Percentiles rank a stretch among this genome's conserved stretches.
These are phyloP conservation scores for Ichneumoninae sp. DNA, from an alignment of 2,888 invertebrate genomes.

Conservation along the genomic window DNA sequence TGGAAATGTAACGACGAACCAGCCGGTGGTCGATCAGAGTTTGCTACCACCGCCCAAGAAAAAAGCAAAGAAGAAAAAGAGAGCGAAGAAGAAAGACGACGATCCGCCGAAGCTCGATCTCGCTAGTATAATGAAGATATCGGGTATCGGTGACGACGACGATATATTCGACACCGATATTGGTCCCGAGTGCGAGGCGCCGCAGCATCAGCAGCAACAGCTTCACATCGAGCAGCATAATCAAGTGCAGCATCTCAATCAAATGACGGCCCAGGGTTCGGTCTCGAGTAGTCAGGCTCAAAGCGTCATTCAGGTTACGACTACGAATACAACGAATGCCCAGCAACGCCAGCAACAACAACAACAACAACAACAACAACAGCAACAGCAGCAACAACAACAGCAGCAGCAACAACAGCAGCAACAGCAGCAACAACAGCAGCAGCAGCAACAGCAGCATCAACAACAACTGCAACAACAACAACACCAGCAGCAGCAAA, in stretches of 20 bases:
- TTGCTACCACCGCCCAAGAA: conserved; percentile 84
- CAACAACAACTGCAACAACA: conserved; percentile 70
- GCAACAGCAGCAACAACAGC: conserved; percentile 70
- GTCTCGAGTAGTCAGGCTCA: conserved; percentile 70
- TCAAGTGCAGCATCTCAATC: conserved; percentile 70
- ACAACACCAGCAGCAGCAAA: conserved; percentile 63
- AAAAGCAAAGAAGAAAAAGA: conserved; percentile 86
- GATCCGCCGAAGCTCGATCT: conserved; percentile 87
- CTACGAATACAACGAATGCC: conserved; percentile 78
- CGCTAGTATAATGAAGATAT: conserved; percentile 90
- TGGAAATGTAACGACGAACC: conserved; percentile 73
- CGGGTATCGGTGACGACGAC: conserved; percentile 90
- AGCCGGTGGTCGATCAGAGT: conserved; percentile 80
- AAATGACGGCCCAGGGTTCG: conserved; percentile 70
- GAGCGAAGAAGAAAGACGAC: conserved; percentile 85
- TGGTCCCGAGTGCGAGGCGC: conserved; percentile 74
- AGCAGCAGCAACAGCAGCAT: conserved; percentile 70
- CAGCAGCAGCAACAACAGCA: conserved; percentile 71
- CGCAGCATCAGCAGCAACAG: conserved; percentile 69
- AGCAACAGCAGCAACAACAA: conserved; percentile 64
- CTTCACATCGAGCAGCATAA: conserved; percentile 67
- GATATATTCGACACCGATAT: conserved; percentile 85
- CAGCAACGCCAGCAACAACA: conserved; percentile 68
- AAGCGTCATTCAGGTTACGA: conserved; percentile 76
- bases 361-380: conserved; percentile 69